Base-by-base conservation (phyloP, 2,113 vertebrate species). In the Apistogramma diplotaenia region DNA sequence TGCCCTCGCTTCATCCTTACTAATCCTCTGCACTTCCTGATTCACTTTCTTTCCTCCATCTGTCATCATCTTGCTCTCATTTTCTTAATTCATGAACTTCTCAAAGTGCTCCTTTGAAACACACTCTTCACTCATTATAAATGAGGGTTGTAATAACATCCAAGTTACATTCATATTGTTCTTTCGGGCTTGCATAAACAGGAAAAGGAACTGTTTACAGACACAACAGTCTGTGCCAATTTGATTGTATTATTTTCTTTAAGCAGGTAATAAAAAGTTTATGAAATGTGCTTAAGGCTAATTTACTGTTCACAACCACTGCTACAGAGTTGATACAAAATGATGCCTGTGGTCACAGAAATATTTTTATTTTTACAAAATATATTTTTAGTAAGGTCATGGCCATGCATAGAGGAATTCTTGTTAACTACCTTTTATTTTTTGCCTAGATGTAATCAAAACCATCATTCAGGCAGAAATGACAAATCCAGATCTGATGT, bases 401-500 rank as follows among this genome's bases (percentile, higher is more conserved):
- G 11, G 19, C 2, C 3, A 40, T 65, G 37, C 40, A 25, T 19
- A 19, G 27, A 21, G 37, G 11, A 35, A 33, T 61, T 79, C 8
- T 51, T 81, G 23, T 67, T 21, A 46, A 79, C 21, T 49, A 31
- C 18, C 11, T 55, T 51, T 40, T 59, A 43, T 51, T 59, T 73
- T 70, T 60, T 31, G 35, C 21, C 27, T 56, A 16, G 25, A 59
- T 74, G 59, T 78, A 87, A 84, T 84, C 35, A 61, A 79, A 87
- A 82, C 62, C 82, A 79, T 84, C 16, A 80, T 56, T 79, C 86
- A 78, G 79, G 57, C 82, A 23, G 55, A 85, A 87, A 91, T 81
- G 58, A 57, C 80, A 87, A 90, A 84, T 62, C 29, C 86, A 89
- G 61, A 77, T 81, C 33, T 78, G 57, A 89, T 78, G 86, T 75